Evolutionary conservation across 2,113 vertebrate genomes (phyloP), one percentile per base, ranked within the genome.

Genomic region (Oxyruncus cristatus): DNA sequence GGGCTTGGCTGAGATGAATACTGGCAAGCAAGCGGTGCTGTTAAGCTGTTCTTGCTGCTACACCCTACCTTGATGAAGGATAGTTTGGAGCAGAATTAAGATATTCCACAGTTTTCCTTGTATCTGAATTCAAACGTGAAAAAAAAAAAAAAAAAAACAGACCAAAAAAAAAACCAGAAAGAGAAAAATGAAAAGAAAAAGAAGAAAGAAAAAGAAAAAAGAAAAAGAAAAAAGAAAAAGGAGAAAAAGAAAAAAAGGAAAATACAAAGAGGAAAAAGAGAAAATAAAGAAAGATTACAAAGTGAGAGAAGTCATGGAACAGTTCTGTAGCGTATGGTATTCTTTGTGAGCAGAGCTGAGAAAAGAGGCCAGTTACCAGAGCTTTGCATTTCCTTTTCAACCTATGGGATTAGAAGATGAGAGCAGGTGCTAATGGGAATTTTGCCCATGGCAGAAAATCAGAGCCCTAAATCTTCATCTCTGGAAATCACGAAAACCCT

Each of bases 371-470:
- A 35, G 67, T 85, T 81, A 88, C 55, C n/a, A 79, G 27, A 66
- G n/a, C 67, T 91, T 79, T 53, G 30, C 35, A 47, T 79, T 94
- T 95, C 46, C 85, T 96, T 85, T 95, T 90, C 87, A 93, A 58
- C 42, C 65, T 83, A 50, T 59, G 63, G 72, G 87, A 95, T 88
- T 76, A 91, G 67, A 88, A 76, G 59, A 85, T 17, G 63, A 93
- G 84, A 93, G 75, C 92, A 94, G 83, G 96, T 93, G 87, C 50
- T 89, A 84, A 82, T 32, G 79, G 70, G 72, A 93, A 89, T 78
- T 77, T 80, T 92, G 74, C 80, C 76, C 47, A 18, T 47, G 71
- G 89, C 93, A 86, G 84, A 91, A 88, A 88, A 92, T 79, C 77
- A 81, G 66, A 66, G 61, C 59, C 74, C 86, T 90, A 63, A 96